Evolutionary conservation across 2,797 vertebrate species (phyloP), one percentile per base, ranked within the genome.

Genomic region (Enteromius thamalakanensis): DNA sequence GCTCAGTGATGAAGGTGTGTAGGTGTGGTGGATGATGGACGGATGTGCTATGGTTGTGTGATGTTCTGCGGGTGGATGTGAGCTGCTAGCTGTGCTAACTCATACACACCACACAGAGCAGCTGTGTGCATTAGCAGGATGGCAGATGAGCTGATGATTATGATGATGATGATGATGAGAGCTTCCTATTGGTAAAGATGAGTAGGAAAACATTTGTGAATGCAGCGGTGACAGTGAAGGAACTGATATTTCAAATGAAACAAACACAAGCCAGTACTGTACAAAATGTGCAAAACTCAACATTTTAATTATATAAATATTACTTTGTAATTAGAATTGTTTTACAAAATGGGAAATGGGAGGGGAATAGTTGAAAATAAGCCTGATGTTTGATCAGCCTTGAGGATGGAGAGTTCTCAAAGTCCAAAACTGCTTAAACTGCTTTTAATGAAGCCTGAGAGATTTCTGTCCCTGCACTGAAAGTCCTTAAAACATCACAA

Each of bases 41-140:
- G 37, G 37, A 12, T 29, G 74, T 15, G 58, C 76, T 71, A 74
- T 62, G 34, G 15, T 21, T 32, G 7, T 34, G n/a, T 55, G 29
- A 45, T 80, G 53, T 51, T 68, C 60, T 60, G 60, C 49, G 55
- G 60, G 49, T 23, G 23, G 70, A 42, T 62, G 74, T 81, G 84
- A 26, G 32, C 65, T 23, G 86, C 85, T 79, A 87, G 71, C 65
- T 85, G 67, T 64, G 14, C 62, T 23, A 60, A 60, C 55, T 60
- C 55, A 3, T 23, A 58, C 53, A 79, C 40, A 68, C 65, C 72
- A 78, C 40, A 81, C 40, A 81, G 49, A 8, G 67, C 76, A 74
- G 81, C 65, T 40, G 29, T 10, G 47, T 81, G 79, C 71, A 76
- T 84, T 86, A 87, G 77, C 77, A 37, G 64, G n/a, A 60, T 47